Evolutionary conservation across 2,888 invertebrate genomes (phyloP).

Genomic region (Pyralis farinalis): DNA sequence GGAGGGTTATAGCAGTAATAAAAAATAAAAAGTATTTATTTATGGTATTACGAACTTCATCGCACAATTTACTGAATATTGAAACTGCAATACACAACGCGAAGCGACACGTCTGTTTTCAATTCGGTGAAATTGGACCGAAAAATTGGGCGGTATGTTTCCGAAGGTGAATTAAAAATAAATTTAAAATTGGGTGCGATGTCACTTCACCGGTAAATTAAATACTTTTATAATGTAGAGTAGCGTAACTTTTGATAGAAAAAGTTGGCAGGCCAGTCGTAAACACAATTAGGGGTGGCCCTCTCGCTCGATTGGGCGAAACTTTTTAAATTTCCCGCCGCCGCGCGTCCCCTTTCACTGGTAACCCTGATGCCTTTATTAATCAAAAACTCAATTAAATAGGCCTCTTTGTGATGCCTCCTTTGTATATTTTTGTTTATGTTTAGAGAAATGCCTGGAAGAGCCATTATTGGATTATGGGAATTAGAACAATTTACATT

Average conservation of each 20-base stretch:
- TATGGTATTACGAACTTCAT: too few species aligned
- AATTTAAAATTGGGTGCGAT: conserved; percentile 52
- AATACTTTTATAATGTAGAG: conserved; percentile 60
- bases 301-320: conserved; percentile 47
- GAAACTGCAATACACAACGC: too few species aligned
- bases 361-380: conserved; percentile 43
- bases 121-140: too few species aligned
- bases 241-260: conserved; percentile 69
- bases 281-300: conserved; percentile 62
- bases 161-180: conserved; percentile 36
- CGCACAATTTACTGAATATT: too few species aligned
- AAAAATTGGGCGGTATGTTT: conserved; percentile 21
- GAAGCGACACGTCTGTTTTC: too few species aligned
- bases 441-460: conserved; percentile 25
- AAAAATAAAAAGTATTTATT: too few species aligned
- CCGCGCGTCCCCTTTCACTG: conserved; percentile 30
- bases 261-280: conserved; percentile 63
- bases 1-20: too few species aligned
- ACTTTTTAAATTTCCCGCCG: conserved; percentile 50
- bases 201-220: conserved; percentile 65
- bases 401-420: conserved; percentile 25
- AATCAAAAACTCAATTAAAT: conserved; percentile 50
- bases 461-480: conserved; percentile 13
- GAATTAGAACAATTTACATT: conserved; percentile 26
- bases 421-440: conserved; percentile 35